A percentile compares a stretch with the other conserved stretches of the same genome.
phyloP scores from a whole-genome alignment of 2,797 vertebrate species.

The Lagodon rhomboides region DNA sequence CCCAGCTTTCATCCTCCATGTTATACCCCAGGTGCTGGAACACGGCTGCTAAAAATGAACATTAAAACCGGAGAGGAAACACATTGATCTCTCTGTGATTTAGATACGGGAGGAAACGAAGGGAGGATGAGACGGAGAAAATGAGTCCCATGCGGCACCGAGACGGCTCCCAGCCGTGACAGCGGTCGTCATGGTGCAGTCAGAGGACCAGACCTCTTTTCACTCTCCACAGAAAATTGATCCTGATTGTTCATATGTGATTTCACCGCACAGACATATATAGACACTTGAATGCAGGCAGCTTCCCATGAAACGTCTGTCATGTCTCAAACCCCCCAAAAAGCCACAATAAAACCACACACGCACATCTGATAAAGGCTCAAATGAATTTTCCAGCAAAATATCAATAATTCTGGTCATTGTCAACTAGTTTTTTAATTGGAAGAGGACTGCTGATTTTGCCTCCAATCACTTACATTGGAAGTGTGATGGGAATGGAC shows the following conservation, averaged over 20 bases:
- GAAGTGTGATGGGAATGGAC: background rate
- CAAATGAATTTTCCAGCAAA: background rate
- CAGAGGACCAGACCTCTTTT: conserved; percentile 44
- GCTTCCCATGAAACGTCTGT: background rate
- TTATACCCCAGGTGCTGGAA: conserved; percentile 55
- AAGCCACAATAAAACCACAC: background rate
- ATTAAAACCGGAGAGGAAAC: conserved; percentile 51
- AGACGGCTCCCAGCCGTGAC: conserved; percentile 64
- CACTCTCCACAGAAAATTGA: conserved; percentile 40
- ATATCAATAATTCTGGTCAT: background rate
- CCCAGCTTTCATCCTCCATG: conserved; percentile 59
- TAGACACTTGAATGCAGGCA: background rate
- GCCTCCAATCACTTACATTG: background rate
- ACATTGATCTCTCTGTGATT: conserved; percentile 45
- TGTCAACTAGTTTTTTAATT: background rate
- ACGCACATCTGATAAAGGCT: background rate
- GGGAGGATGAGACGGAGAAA: conserved; percentile 51
- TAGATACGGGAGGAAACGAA: conserved; percentile 23
- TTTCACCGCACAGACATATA: conserved; percentile 32
- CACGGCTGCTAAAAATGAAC: conserved; percentile 63
- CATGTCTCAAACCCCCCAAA: background rate
- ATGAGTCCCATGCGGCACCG: conserved; percentile 60
- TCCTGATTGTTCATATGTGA: conserved; percentile 38
- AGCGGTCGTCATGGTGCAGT: conserved; percentile 71
- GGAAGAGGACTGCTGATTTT: background rate